Evolutionary conservation across 2,113 vertebrate species (phyloP), one percentile per base, ranked within the genome.

Genomic region (Setophaga coronata): DNA sequence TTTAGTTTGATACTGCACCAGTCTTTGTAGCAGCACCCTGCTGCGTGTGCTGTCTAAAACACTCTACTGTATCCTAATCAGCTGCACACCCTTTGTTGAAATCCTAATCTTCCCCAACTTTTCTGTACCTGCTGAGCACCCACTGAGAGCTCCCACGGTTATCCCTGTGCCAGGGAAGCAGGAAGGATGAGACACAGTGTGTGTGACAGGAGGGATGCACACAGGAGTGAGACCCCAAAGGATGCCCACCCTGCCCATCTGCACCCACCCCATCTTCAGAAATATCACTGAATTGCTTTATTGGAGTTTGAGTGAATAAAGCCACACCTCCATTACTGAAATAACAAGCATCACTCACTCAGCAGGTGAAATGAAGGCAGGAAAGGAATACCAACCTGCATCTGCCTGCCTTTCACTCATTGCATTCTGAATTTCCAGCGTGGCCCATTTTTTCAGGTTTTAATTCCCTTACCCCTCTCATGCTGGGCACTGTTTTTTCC

Each of bases 1-100:
- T 56, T 81, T 81, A 61, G 66, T 93, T 91, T 88, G 87, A 94
- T 80, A 88, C 25, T 58, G 31, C 28, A 77, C 47, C 43, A 42
- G 72, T 13, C 69, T 95, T 95, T 95, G 81, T 62, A 95, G 60
- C 43, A 91, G 79, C 89, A 84, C 60, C 91, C 93, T 89, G 70
- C 42, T 57, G 92, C 40, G 85, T 9, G 21, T 21, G 65, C 92
- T 93, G 77, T 81, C 90, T 94, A 57, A 94, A 96, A 91, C 76
- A 74, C 65, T 89, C 65, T 40, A 23, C 51, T 80, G 82, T 36
- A 65, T 51, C 26, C 42, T 95, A 79, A 88, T 96, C 82, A 97
- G 48, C 64, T 84, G 91, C 92, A 90, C 72, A 78, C 34, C 88
- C 48, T 93, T 88, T 91, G 66, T 94, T 82, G 57, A 94, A 94